Evolutionary conservation across 2,888 invertebrate genomes (phyloP).

Genomic region (Drosophila kambysellisi): DNA sequence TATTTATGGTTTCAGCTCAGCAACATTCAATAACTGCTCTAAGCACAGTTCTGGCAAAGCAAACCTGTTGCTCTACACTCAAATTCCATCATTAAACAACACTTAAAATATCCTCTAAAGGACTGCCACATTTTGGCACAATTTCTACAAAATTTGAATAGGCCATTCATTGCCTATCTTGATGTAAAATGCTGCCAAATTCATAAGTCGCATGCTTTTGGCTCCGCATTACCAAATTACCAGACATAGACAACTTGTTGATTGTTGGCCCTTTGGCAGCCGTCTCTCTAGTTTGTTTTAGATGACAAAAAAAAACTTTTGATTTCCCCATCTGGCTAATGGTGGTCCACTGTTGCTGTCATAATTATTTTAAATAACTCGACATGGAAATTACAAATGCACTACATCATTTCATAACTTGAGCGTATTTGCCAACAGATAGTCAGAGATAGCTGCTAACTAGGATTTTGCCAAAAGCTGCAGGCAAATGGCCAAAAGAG

Average conservation of each 20-base stretch:
- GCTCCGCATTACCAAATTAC: conserved; percentile 8
- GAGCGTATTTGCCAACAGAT: conserved; percentile 57
- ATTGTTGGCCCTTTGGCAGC: conserved; percentile 45
- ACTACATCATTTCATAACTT: conserved; percentile 65
- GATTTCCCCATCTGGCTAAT: not conserved
- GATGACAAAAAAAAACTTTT: conserved; percentile 10
- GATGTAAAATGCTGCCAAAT: conserved; percentile 44
- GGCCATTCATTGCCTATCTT: conserved; percentile 18
- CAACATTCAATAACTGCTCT: not conserved
- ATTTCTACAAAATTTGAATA: conserved; percentile 16
- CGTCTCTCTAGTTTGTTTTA: not conserved
- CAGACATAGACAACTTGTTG: conserved; percentile 61
- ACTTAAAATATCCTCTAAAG: not conserved
- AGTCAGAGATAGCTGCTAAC: not conserved
- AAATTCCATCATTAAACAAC: not conserved
- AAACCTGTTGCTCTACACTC: not conserved
- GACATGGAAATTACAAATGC: conserved; percentile 72
- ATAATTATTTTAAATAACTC: conserved; percentile 78
- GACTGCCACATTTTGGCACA: conserved; percentile 13
- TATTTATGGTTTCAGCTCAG: not conserved
- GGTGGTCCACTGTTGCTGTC: conserved; percentile 30
- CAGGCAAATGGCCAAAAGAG: conserved; percentile 54
- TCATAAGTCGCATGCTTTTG: conserved; percentile 15
- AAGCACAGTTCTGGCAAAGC: not conserved
- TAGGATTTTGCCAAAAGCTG: conserved; percentile 15